phyloP scores from a whole-genome alignment of 2,797 vertebrate genomes.

The Pantherophis alleghaniensis region DNA sequence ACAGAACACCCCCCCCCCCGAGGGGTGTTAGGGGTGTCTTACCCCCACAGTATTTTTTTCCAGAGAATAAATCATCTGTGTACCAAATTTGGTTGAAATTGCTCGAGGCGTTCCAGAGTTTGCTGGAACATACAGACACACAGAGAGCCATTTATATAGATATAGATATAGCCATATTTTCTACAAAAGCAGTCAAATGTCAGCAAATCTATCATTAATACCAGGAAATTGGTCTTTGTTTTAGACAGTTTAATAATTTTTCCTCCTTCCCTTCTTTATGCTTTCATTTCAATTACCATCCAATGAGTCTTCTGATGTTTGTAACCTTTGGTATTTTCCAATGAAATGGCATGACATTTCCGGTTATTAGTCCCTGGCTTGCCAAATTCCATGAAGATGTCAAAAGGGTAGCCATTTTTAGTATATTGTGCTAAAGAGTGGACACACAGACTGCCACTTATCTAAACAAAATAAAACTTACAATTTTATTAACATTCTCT shows the following conservation, averaged over 20 bases:
- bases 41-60: too few relatives aligned
- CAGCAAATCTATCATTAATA: not conserved
- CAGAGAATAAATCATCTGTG: too few relatives aligned
- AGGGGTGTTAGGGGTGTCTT: too few relatives aligned
- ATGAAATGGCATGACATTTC: not conserved
- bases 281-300: not conserved
- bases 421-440: not conserved
- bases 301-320: not conserved
- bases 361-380: not conserved
- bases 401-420: not conserved
- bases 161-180: not conserved
- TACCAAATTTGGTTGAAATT: too few relatives aligned
- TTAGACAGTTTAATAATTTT: not conserved
- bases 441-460: not conserved
- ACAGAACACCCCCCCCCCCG: too few relatives aligned
- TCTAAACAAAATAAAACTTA: not conserved
- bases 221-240: not conserved
- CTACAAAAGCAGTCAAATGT: not conserved
- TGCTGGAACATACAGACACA: too few relatives aligned
- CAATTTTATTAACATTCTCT: not conserved
- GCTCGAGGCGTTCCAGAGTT: too few relatives aligned
- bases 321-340: not conserved
- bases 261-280: not conserved
- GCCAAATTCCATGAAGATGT: not conserved
- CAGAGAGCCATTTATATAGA: too few relatives aligned